Conservation (phyloP, 1,140 invertebrate species). For the Trichonephila inaurata region DNA sequence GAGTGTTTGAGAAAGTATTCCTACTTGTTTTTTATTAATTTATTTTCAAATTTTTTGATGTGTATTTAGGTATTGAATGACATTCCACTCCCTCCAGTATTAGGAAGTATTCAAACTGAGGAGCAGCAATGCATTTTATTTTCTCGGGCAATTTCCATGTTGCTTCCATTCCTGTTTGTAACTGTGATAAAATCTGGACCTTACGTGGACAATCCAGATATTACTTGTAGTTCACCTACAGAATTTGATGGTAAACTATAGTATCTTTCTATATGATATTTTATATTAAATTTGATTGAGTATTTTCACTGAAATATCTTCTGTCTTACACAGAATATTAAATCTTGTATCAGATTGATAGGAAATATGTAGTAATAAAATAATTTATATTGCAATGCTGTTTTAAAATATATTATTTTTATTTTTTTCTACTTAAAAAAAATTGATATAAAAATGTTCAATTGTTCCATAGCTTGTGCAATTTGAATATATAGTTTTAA, state of each 20-base stretch:
- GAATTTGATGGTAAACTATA: conserved; percentile 63
- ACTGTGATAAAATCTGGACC: conserved; percentile 80
- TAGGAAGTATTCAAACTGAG: conserved; percentile 76
- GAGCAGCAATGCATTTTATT: conserved; percentile 56
- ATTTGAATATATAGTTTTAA: too few species aligned
- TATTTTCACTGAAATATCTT: too few species aligned
- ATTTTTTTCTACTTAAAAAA: too few species aligned
- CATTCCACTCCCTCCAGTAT: conserved; percentile 68
- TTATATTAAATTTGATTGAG: too few species aligned
- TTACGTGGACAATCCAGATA: conserved; percentile 77
- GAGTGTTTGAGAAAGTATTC: too few species aligned
- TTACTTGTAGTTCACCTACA: conserved; percentile 22
- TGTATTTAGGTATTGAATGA: conserved; percentile 57
- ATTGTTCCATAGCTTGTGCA: too few species aligned
- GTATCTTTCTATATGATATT: neutral
- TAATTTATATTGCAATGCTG: too few species aligned
- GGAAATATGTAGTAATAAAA: too few species aligned
- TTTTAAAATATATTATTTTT: too few species aligned
- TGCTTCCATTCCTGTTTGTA: conserved; percentile 77
- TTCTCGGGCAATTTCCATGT: conserved; percentile 39
- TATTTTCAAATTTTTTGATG: neutral
- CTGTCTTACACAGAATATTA: too few species aligned
- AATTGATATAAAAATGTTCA: too few species aligned
- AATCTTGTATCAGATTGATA: too few species aligned
- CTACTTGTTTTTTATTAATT: neutral